These are phyloP conservation scores for Apamea anceps DNA, from an alignment of 2,888 invertebrate genomes.

Conservation along the genomic window DNA sequence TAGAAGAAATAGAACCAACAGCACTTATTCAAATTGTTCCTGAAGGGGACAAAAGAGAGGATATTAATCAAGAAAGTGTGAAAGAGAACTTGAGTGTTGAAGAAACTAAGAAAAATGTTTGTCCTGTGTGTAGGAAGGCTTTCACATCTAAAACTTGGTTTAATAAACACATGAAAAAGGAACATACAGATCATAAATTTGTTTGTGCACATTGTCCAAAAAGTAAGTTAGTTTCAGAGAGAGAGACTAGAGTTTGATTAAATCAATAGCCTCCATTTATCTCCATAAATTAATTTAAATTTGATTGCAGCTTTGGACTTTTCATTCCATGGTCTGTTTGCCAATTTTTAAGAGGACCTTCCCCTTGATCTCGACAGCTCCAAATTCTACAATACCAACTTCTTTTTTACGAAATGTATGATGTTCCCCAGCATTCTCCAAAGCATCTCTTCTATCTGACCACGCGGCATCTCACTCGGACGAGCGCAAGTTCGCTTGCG, in stretches of 20 bases:
- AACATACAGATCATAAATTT: constrained; percentile 78
- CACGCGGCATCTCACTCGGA: constrained; percentile 80
- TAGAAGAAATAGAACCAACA: constrained; percentile 41
- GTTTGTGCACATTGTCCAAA: constrained; percentile 79
- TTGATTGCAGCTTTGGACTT: neutral
- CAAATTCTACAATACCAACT: neutral
- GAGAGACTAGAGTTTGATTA: neutral
- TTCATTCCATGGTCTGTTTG: too few species aligned
- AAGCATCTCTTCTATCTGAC: constrained; percentile 75
- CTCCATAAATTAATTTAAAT: neutral
- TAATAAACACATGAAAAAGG: constrained; percentile 81
- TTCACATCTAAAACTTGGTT: constrained; percentile 84
- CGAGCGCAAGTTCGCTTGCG: constrained; percentile 80
- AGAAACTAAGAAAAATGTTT: constrained; percentile 72
- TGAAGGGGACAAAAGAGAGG: constrained; percentile 40
- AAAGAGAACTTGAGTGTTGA: constrained; percentile 42
- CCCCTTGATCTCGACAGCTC: neutral
- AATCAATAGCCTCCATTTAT: neutral
- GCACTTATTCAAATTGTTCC: constrained; percentile 37
- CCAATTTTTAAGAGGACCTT: neutral
- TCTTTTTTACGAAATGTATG: neutral
- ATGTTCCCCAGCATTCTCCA: constrained; percentile 78
- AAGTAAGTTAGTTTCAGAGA: constrained; percentile 71
- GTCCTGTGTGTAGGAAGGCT: constrained; percentile 78
- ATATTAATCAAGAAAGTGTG: constrained; percentile 31